Evolutionary conservation across 1,140 invertebrate species (phyloP).

Genomic region (Mya arenaria): DNA sequence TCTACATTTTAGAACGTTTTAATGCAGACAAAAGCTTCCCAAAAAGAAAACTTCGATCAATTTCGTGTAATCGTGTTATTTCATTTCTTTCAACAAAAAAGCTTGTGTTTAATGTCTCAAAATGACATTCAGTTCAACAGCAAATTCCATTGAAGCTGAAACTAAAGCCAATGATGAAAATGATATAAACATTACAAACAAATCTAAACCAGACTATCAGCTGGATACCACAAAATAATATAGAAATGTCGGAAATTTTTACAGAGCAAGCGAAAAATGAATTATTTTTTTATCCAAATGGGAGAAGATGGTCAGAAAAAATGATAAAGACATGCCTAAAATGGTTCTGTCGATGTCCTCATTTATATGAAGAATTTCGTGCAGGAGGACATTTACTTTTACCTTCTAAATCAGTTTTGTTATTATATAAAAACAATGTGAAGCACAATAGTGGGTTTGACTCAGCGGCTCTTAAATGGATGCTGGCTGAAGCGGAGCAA

Average conservation of each 20-base stretch:
- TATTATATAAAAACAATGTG: slow-evolving; percentile 56
- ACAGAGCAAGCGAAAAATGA: slow-evolving; percentile 20
- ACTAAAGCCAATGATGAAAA: not conserved
- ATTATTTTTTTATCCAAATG: slow-evolving; percentile 14
- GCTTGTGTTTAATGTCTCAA: slow-evolving; percentile 11
- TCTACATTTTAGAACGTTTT: too few relatives aligned
- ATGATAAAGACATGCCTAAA: slow-evolving; percentile 51
- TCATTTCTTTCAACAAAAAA: not conserved
- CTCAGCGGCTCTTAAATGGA: slow-evolving; percentile 49
- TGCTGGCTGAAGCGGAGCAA: slow-evolving; percentile 44
- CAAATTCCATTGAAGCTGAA: not conserved
- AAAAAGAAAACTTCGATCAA: too few relatives aligned
- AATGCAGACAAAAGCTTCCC: too few relatives aligned
- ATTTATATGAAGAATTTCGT: slow-evolving; percentile 31
- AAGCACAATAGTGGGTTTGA: slow-evolving; percentile 53
- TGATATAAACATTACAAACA: not conserved
- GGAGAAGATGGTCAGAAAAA: slow-evolving; percentile 52
- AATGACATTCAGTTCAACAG: not conserved
- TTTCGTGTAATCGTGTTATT: slow-evolving; percentile 1
- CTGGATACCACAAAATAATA: not conserved
- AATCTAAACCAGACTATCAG: not conserved
- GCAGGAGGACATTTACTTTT: slow-evolving; percentile 32
- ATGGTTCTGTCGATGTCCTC: slow-evolving; percentile 50
- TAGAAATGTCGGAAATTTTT: slow-evolving; percentile 30
- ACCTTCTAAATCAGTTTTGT: slow-evolving; percentile 33